Base-by-base conservation (phyloP, 1,140 invertebrate genomes). In the Conus ventricosus region DNA sequence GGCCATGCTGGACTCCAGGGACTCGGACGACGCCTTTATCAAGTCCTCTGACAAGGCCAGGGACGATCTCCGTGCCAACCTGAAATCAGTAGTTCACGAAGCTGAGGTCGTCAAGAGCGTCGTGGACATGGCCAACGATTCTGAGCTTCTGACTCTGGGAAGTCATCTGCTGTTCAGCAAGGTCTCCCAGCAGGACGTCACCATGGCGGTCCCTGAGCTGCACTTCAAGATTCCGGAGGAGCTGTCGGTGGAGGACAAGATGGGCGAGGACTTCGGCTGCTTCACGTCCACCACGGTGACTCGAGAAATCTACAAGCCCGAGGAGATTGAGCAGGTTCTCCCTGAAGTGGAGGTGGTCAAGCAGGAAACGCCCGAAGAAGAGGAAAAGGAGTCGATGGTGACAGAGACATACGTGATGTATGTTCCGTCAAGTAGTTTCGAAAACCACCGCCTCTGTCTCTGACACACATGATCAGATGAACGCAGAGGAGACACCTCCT, bases 81-180 rank as follows among this genome's bases (percentile, higher is more conserved):
- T 93, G 57, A 91, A 90, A 60, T 88, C 71, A 87, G 27, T 91
- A 15, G 85, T 93, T 6, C 85, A 91, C 23, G 90, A 90, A 20
- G 88, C 91, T 17, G 90, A 90, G 25, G 91, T 92, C 15, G 57
- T 92, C 51, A 89, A 90, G 85, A 85, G 91, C 85, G 25, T 93
- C 7, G 82, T 90, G 57, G 90, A 91, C 23, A 82, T 89, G 75
- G 91, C 90, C 6, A 87, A 51, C 0, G 89, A 89, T 25, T 87
- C 81, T 0, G 92, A 92, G 84, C 86, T 92, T 17, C 76, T 91
- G 39, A 57, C 81, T 13, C 81, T 92, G 17, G 88, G 85, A 25
- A 25, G 83, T 1, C 39, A 63, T 20, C 25, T 91, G 60, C 81
- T 92, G 55, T 55, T 55, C 23, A 84, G 82, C 60, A 80, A 86